Conservation (phyloP, 2,113 vertebrate genomes). For the Donacobius atricapilla region DNA sequence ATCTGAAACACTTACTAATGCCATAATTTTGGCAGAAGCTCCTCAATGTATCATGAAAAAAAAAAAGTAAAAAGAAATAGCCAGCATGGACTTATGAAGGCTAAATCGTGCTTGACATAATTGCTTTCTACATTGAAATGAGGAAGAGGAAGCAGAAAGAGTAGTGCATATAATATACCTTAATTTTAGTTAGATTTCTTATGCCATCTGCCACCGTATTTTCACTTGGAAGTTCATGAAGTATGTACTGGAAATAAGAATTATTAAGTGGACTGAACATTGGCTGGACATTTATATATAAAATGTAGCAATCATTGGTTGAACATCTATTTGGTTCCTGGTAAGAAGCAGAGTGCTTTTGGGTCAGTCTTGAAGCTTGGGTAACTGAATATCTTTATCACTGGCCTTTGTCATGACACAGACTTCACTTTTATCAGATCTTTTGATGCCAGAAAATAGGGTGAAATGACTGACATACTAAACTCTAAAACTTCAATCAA, state of each 20-base stretch:
- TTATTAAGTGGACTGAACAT: neutral
- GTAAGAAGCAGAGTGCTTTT: neutral
- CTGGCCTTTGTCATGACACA: neutral
- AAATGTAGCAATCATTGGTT: neutral
- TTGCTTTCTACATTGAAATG: constrained; percentile 6
- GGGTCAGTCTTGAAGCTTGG: neutral
- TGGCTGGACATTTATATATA: neutral
- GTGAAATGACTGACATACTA: neutral
- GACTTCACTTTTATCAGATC: neutral
- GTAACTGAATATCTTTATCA: neutral
- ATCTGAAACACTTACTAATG: neutral
- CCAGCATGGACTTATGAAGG: neutral
- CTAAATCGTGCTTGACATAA: neutral
- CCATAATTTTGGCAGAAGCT: neutral
- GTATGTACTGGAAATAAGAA: neutral
- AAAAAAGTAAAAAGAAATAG: neutral
- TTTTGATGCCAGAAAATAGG: neutral
- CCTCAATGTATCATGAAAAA: neutral
- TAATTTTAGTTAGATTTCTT: constrained; percentile 24
- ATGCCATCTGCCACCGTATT: constrained; percentile 1
- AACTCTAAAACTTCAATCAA: neutral
- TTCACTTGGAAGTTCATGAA: constrained; percentile 8
- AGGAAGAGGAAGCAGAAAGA: neutral
- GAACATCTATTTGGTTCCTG: neutral
- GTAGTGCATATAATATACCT: neutral